These are phyloP conservation scores for Pristis pectinata DNA, from an alignment of 2,797 vertebrate genomes.

Conservation along the genomic window DNA sequence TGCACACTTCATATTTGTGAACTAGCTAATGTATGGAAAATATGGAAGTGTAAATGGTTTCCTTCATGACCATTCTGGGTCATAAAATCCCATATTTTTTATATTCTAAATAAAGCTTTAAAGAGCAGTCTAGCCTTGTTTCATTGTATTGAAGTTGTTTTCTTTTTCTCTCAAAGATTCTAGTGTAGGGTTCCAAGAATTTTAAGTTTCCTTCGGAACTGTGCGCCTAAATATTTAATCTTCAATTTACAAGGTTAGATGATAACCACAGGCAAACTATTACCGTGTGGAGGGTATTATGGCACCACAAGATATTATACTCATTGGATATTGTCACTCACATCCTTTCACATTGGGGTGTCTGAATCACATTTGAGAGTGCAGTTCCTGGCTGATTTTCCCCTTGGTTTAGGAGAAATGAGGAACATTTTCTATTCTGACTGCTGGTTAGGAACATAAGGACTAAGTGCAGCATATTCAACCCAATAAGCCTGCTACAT, in stretches of 20 bases:
- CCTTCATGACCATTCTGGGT: conserved; percentile 42
- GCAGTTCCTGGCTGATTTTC: neutral
- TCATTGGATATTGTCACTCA: neutral
- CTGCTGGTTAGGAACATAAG: neutral
- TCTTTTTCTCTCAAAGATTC: neutral
- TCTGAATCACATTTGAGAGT: neutral
- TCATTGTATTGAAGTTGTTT: neutral
- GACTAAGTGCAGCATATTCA: neutral
- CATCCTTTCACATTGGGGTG: neutral
- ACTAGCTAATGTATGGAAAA: conserved; percentile 47
- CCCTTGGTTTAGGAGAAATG: neutral
- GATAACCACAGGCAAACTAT: neutral
- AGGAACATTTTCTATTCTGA: neutral
- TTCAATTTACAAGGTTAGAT: neutral
- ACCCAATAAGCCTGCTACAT: neutral
- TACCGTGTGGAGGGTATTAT: neutral
- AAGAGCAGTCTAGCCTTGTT: neutral
- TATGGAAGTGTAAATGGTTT: conserved; percentile 39
- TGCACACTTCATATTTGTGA: conserved; percentile 44
- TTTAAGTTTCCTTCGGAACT: neutral
- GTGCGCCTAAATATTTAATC: neutral
- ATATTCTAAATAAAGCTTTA: conserved; percentile 50
- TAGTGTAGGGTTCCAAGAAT: neutral
- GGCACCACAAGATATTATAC: neutral
- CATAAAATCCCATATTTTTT: conserved; percentile 49